Percentiles rank a stretch among this genome's conserved stretches.
Conservation (phyloP, 2,888 invertebrate genomes). For the Stictocephala bisonia region DNA sequence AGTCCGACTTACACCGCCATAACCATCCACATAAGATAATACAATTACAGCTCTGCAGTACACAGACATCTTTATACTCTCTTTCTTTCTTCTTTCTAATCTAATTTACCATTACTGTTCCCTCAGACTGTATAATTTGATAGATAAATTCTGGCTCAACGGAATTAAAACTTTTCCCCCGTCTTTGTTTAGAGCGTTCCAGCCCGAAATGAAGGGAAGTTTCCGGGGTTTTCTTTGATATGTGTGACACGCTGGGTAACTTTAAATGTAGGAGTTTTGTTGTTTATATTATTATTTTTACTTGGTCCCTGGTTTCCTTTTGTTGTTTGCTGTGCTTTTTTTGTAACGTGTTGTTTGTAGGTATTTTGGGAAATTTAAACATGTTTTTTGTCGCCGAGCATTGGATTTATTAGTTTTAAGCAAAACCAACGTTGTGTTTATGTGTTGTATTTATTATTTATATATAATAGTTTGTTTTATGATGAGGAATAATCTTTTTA, state of each 20-base stretch:
- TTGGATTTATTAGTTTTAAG: too few species aligned
- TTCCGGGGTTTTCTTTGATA: conserved; percentile 37
- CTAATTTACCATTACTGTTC: conserved; percentile 37
- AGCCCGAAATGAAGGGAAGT: conserved; percentile 35
- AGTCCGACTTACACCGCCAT: too few species aligned
- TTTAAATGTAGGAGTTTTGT: conserved; percentile 36
- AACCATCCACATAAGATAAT: conserved; percentile 39
- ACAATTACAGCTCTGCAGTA: conserved; percentile 22
- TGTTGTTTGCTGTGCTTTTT: too few species aligned
- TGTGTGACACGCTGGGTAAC: conserved; percentile 37
- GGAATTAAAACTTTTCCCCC: conserved; percentile 41
- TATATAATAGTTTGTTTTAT: too few species aligned
- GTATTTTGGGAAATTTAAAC: too few species aligned
- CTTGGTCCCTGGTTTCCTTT: conserved; percentile 17
- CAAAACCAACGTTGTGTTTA: too few species aligned
- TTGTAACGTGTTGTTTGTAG: too few species aligned
- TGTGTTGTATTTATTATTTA: too few species aligned
- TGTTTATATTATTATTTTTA: conserved; percentile 35
- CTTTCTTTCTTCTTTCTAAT: conserved; percentile 42
- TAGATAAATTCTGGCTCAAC: conserved; percentile 42
- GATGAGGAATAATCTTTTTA: too few species aligned
- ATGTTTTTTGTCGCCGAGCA: too few species aligned
- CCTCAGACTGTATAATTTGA: conserved; percentile 41
- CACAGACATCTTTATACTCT: conserved; percentile 34
- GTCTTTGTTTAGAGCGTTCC: conserved; percentile 25